Conservation (phyloP, 2,113 vertebrate species). For the Lates calcarifer region DNA sequence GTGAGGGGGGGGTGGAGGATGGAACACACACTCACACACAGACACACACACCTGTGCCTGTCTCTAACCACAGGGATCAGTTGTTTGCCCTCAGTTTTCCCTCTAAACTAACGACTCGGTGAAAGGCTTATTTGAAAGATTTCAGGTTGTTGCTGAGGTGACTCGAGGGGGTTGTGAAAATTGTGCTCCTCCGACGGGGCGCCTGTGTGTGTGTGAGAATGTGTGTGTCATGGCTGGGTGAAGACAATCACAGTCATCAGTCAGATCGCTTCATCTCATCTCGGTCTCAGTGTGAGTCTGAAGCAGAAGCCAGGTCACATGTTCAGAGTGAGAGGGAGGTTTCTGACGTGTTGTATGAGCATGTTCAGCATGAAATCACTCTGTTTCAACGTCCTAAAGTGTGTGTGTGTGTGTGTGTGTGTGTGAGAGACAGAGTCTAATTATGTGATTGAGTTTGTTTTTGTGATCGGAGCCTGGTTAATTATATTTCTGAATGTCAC, state of each 20-base stretch:
- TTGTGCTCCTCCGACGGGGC: not conserved
- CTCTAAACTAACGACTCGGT: constrained; percentile 24
- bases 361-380: not conserved
- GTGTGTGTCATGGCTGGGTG: constrained; percentile 13
- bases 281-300: constrained; percentile 23
- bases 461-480: constrained; percentile 13
- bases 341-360: not conserved
- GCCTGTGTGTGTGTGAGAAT: constrained; percentile 3
- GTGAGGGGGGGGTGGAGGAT: not conserved
- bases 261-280: constrained; percentile 44
- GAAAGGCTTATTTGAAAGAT: constrained; percentile 46
- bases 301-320: constrained; percentile 27
- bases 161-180: constrained; percentile 20
- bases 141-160: constrained; percentile 21
- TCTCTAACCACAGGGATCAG: constrained; percentile 27
- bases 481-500: constrained; percentile 43
- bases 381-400: not conserved
- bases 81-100: constrained; percentile 23
- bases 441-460: constrained; percentile 7
- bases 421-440: not conserved
- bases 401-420: constrained; percentile 6
- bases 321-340: not conserved
- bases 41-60: constrained; percentile 22
- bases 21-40: constrained; percentile 22
- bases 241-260: constrained; percentile 52